Base-by-base conservation (phyloP, 23 tunicate genomes). In the Ciona savignyi region DNA sequence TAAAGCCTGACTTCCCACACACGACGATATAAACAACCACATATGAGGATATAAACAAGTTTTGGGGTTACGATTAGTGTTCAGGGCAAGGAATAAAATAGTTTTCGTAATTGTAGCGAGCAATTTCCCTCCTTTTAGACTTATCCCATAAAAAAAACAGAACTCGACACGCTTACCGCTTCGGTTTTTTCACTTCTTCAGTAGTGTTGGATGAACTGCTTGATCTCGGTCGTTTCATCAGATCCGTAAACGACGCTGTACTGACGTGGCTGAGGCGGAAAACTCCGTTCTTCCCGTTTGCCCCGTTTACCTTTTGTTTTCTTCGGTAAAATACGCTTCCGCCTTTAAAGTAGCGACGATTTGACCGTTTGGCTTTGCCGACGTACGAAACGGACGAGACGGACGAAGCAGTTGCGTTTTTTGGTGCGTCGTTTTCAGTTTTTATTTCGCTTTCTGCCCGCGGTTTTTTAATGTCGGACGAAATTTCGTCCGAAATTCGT, bases 231-330 rank as follows among this genome's bases (percentile, higher is more conserved):
- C 24, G 15, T 22, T 63, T 63, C 28, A 63, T 63, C 28, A 63
- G 26, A 25, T 63, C 67, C 15, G 67, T 63, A 63, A 63, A 63
- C 6, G 67, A 63, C 67, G 67, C 4, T 9, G 67, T 25, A 22
- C 28, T n/a, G 6, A 25, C 67, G 26, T 23, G 26, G 24, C 67
- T 63, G 4, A 63, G 26, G 4, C 67, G 67, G 67, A 63, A 63
- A 23, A n/a, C 22, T 25, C 28, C 28, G 23, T 63, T 63, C 28
- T 63, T 63, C 67, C 22, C 22, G 6, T 63, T 22, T 9, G 6
- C 67, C 6, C 67, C 28, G 24, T n/a, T 22, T 63, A 9, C 22
- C 24, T 63, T 25, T 63, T 23, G 67, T 25, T 20, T 63, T 22
- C 24, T 63, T 22, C 67, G 26, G 24, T 63, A 63, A 25, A 63